These are phyloP conservation scores for Drosophila saltans DNA, from an alignment of 1,140 invertebrate species.

Conservation along the genomic window DNA sequence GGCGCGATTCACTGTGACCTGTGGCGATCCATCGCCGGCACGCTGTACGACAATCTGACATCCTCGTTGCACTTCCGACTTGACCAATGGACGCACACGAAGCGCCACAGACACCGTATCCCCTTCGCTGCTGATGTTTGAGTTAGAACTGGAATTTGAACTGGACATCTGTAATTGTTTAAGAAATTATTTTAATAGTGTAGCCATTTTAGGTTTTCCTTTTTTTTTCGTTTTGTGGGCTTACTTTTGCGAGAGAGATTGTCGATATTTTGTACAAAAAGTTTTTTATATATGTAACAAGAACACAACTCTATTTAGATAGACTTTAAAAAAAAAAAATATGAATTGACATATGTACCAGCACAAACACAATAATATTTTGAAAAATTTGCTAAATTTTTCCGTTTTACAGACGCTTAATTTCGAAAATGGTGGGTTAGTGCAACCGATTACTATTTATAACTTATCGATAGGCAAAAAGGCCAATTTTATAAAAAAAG, in stretches of 20 bases:
- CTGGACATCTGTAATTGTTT: slow-evolving; percentile 29
- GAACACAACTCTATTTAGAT: too few relatives aligned
- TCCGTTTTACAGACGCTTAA: background rate
- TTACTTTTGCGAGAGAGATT: background rate
- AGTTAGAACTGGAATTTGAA: slow-evolving; percentile 23
- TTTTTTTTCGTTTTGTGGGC: background rate
- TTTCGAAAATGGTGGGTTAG: slow-evolving; percentile 7
- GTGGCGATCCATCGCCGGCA: slow-evolving; percentile 85
- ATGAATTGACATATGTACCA: background rate
- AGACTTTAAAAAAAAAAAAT: background rate
- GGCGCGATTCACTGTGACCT: slow-evolving; percentile 88
- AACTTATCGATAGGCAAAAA: too few relatives aligned
- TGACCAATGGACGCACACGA: slow-evolving; percentile 90
- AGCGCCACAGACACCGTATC: slow-evolving; percentile 87
- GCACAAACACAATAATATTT: background rate
- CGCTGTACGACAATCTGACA: slow-evolving; percentile 88
- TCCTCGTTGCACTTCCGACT: slow-evolving; percentile 88
- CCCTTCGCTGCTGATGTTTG: slow-evolving; percentile 9
- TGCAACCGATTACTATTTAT: background rate
- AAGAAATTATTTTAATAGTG: background rate
- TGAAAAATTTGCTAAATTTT: too few relatives aligned
- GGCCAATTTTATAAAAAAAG: too few relatives aligned
- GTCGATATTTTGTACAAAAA: too few relatives aligned
- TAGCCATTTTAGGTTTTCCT: background rate
- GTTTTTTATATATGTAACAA: too few relatives aligned